Base-by-base conservation (phyloP, 1,140 invertebrate genomes). In the Solenopsis fugax region DNA sequence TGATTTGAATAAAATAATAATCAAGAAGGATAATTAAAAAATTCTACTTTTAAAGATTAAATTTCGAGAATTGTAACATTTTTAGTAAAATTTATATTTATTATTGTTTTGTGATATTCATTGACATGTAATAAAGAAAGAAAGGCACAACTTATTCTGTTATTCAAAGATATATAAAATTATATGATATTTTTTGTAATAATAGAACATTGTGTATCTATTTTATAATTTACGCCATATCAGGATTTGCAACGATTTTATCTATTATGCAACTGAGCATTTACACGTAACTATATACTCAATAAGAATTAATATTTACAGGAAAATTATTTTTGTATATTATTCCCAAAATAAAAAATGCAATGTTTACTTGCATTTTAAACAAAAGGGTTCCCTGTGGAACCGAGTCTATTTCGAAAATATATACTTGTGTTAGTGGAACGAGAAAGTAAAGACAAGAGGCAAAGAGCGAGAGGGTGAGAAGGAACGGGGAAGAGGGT, bases 401-500 rank as follows among this genome's bases (percentile, higher is more conserved):
- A 72, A 48, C 6, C 60, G 41, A 21, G 67, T 75, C 16, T 60
- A 80, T 86, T 86, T 56, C 24, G 64, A 67, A 56, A 78, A 82
- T 29, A 54, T 60, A 13, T 81, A 81, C 34, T 62, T 34, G 34
- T 64, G 69, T 84, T 50, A 73, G 78, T 73, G 21, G 12, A 73
- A 72, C 50, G 41, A 24, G 56, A 45, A 62, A 62, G 77, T 72
- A 82, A 87, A 87, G 80, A 75, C 80, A 84, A 67, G 69, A 56
- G 85, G 77, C 41, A 58, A 84, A 71, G 48, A 65, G 52, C 18
- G 34, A 37, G 60, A 87, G 45, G 45, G 12, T 64, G 75, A 29
- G 65, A 81, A 84, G 87, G 69, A 67, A 56, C 84, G 85, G 81
- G 87, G 90, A 88, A 92, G 91, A 93, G 88, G 76, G 87, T 88